A percentile compares a stretch with the other conserved stretches of the same genome.
Conservation (phyloP, 2,797 vertebrate genomes). For the Lycodopsis pacificus region DNA sequence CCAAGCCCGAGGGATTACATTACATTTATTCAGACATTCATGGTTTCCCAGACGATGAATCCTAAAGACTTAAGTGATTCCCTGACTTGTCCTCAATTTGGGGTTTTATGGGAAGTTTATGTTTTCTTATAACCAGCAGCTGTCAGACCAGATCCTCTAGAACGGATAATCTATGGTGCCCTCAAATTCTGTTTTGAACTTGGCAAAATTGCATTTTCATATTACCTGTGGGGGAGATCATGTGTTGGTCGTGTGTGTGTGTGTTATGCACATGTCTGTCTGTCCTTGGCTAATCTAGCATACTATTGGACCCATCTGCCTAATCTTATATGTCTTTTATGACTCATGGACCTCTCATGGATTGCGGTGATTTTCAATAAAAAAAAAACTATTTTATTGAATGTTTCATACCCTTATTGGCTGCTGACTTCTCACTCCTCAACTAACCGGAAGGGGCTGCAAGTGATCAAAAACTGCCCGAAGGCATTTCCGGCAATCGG, state of each 20-base stretch:
- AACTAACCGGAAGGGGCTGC: neutral
- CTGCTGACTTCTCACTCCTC: neutral
- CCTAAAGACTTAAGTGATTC: neutral
- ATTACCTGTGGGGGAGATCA: neutral
- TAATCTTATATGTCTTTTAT: neutral
- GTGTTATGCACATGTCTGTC: neutral
- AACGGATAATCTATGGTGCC: neutral
- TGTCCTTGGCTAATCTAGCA: neutral
- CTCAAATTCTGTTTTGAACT: neutral
- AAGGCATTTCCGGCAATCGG: no score
- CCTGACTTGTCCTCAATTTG: neutral
- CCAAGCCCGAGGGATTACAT: neutral
- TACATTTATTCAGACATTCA: neutral
- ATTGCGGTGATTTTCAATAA: neutral
- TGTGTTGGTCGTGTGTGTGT: neutral
- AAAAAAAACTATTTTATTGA: neutral
- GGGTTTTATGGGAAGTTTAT: neutral
- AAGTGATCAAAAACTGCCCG: neutral
- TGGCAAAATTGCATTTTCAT: neutral
- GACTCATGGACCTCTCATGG: neutral
- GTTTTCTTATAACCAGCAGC: slow-evolving; percentile 9
- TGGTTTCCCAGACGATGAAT: neutral
- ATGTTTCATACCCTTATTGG: no score
- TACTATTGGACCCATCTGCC: neutral
- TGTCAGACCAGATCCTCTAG: neutral